phyloP scores from a whole-genome alignment of 2,797 vertebrate genomes.

The Falco columbarius region DNA sequence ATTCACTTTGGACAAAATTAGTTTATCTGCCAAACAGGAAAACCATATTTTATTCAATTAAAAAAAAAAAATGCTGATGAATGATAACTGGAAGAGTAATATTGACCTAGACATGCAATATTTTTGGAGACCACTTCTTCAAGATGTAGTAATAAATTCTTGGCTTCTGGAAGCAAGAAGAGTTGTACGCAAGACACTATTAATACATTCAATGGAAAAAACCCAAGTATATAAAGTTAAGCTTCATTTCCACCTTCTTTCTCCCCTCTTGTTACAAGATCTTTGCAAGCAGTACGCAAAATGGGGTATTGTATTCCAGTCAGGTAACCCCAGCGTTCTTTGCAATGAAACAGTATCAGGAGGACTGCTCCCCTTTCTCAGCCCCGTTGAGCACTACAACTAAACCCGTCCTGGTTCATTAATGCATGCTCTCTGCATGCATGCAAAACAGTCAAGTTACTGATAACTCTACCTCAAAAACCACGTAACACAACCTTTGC shows the following conservation, averaged over 20 bases:
- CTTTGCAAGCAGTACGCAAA: background rate
- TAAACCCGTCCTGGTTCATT: background rate
- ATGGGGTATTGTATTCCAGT: background rate
- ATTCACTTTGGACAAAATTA: background rate
- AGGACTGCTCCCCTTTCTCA: background rate
- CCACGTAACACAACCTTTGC: accelerated
- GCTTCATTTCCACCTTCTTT: background rate
- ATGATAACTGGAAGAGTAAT: background rate
- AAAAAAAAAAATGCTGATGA: background rate
- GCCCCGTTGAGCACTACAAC: background rate
- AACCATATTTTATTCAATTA: background rate
- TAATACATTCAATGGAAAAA: background rate
- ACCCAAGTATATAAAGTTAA: background rate
- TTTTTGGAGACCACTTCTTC: background rate
- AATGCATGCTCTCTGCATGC: background rate
- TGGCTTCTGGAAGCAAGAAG: background rate
- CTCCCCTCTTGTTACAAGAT: background rate
- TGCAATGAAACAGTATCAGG: background rate
- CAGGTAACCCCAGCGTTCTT: background rate
- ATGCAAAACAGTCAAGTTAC: background rate
- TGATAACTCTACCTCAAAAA: background rate
- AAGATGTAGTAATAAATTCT: background rate
- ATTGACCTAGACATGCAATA: background rate
- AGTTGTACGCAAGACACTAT: background rate
- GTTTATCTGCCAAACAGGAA: background rate